Conservation (phyloP, 2,888 invertebrate species). For the Argyresthia albistria region DNA sequence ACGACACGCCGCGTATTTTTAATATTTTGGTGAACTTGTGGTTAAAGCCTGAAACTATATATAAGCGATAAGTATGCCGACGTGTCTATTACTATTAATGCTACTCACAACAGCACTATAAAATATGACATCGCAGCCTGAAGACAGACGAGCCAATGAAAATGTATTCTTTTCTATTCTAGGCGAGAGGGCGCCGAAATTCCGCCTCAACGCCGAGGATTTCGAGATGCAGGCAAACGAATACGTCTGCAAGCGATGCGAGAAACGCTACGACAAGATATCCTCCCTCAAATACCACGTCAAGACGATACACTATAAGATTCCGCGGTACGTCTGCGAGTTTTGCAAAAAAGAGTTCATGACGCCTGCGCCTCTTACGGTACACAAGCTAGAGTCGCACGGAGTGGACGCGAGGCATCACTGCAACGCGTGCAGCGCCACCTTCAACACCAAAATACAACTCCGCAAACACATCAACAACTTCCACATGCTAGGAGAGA, state of each 20-base stretch:
- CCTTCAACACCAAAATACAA: slow-evolving; percentile 38
- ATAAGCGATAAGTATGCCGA: no score
- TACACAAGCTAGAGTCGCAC: slow-evolving; percentile 42
- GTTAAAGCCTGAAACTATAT: no score
- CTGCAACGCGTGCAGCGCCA: slow-evolving; percentile 47
- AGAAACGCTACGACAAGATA: slow-evolving; percentile 24
- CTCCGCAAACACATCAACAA: slow-evolving; percentile 38
- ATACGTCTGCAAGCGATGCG: slow-evolving; percentile 5
- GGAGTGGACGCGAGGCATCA: slow-evolving; percentile 41
- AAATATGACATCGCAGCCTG: neutral
- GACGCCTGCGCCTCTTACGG: slow-evolving; percentile 30
- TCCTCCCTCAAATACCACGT: slow-evolving; percentile 33
- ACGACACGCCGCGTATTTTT: no score
- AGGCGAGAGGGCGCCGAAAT: slow-evolving; percentile 2
- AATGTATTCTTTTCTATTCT: neutral
- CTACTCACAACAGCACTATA: no score
- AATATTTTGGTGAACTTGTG: no score
- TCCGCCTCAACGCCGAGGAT: slow-evolving; percentile 1
- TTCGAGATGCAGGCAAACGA: slow-evolving; percentile 1
- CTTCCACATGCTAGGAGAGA: slow-evolving; percentile 51
- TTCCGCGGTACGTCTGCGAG: slow-evolving; percentile 28
- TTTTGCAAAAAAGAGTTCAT: slow-evolving; percentile 33
- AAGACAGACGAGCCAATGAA: neutral
- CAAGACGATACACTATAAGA: slow-evolving; percentile 40
- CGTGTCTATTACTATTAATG: no score